Base-by-base conservation (phyloP, 2,888 invertebrate genomes). In the Syrphus vitripennis region DNA sequence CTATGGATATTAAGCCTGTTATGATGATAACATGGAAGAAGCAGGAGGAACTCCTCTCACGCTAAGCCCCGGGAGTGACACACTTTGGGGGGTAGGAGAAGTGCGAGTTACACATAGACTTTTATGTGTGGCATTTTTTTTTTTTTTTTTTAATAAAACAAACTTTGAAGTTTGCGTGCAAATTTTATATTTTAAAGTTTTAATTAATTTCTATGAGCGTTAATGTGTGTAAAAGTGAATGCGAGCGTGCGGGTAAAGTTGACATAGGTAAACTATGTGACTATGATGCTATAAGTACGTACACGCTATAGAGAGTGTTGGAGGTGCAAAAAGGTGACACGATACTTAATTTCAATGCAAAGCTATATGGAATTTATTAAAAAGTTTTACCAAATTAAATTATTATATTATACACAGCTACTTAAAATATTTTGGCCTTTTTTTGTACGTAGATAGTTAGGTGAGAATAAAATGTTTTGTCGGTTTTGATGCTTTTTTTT, bases 171-270 rank as follows among this genome's bases (percentile, higher is more conserved):
- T 77, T 81, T 77, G 50, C 26, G 59, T 70, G 45, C 24, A 71
- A 61, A 53, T 69, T 84, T 34, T n/a, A n/a, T n/a, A n/a, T 63
- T 57, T 69, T 71, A 55, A 76, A 69, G 69, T 71, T 77, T 77
- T 86, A 86, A 86, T 86, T 82, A 81, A 86, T 67, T 86, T 74
- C 40, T 76, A 80, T 71, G 67, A 57, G 69, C 69, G 53, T 53
- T 67, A 37, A 55, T 55, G 57, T 29, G 31, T 67, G 48, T 67
- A 3, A 67, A 67, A 50, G 21, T 50, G 48, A 50, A 50, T 48
- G 67, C 48, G 24, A 67, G 65, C 65, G 45, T 45, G 59, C 21
- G 19, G 10, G n/a, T 34, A 50, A 67, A 67, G 50, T 21, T 67
- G 34, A 67, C 34, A 50, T 19, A 55, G 9, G 16, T n/a, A 48